These are phyloP conservation scores for Argentina silus DNA, from an alignment of 2,797 vertebrate genomes.

Conservation along the genomic window DNA sequence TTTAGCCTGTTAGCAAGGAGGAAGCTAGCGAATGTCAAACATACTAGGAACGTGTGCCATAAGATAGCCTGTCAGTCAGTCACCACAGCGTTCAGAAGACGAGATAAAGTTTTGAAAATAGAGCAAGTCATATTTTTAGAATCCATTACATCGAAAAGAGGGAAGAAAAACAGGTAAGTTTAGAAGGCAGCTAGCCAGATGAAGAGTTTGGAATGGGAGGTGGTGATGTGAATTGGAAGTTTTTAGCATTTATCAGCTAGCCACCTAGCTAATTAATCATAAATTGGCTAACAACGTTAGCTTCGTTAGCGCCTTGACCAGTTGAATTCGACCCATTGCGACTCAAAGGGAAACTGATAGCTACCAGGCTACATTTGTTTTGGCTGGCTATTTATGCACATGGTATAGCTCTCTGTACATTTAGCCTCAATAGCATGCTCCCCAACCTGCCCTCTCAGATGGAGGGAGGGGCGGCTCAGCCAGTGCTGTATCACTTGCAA, in stretches of 20 bases:
- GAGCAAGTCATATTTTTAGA: background rate
- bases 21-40: slow-evolving; percentile 19
- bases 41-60: slow-evolving; percentile 15
- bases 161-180: slow-evolving; percentile 10
- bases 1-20: slow-evolving; percentile 6
- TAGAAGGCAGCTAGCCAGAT: slow-evolving; percentile 2
- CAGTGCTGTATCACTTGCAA: background rate
- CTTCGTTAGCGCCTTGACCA: too few relatives aligned
- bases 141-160: slow-evolving; percentile 4
- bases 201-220: background rate
- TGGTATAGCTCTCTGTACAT: too few relatives aligned
- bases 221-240: background rate
- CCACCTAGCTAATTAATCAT: background rate
- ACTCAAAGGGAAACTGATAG: too few relatives aligned
- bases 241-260: background rate
- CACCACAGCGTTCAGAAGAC: background rate
- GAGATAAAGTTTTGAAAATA: background rate
- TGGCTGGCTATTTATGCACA: too few relatives aligned
- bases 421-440: background rate
- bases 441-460: slow-evolving; percentile 10
- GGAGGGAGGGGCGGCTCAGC: slow-evolving; percentile 7
- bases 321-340: too few relatives aligned
- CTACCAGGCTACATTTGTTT: too few relatives aligned
- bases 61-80: background rate
- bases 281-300: too few relatives aligned